phyloP scores from a whole-genome alignment of 2,797 vertebrate genomes.

The Lophius americanus region DNA sequence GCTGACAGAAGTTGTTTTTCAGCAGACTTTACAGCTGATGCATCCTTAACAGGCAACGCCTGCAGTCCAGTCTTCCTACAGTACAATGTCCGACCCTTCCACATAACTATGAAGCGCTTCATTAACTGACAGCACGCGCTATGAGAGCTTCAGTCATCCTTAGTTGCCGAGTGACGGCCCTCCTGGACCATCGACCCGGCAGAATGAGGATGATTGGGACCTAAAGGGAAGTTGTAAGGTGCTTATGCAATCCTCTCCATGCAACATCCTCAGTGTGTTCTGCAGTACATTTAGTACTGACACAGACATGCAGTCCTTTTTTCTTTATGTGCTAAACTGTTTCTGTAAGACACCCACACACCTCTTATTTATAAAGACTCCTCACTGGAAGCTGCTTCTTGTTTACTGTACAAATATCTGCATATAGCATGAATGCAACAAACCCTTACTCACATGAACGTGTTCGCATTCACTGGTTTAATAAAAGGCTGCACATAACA shows the following conservation, averaged over 20 bases:
- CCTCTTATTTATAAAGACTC: background rate
- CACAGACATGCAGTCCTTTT: background rate
- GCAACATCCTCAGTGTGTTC: constrained; percentile 15
- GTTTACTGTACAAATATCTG: no score
- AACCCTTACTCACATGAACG: background rate
- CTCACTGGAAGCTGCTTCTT: background rate
- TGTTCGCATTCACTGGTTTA: no score
- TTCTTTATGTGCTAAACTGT: background rate
- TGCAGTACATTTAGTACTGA: constrained; percentile 32
- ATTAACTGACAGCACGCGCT: constrained; percentile 42
- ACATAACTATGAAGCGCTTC: constrained; percentile 2
- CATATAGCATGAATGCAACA: background rate
- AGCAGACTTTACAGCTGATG: constrained; percentile 1
- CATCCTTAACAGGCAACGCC: constrained; percentile 1
- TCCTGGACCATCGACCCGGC: constrained; percentile 71
- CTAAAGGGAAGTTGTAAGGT: constrained; percentile 61
- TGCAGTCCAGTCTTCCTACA: constrained; percentile 7
- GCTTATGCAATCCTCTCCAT: constrained; percentile 48
- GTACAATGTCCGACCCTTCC: constrained; percentile 18
- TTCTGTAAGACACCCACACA: background rate
- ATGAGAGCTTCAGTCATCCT: constrained; percentile 57
- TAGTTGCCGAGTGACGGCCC: constrained; percentile 77
- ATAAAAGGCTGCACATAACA: no score
- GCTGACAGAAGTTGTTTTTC: constrained; percentile 30
- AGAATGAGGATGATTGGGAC: constrained; percentile 58